phyloP scores from a whole-genome alignment of 2,797 vertebrate species.

The Limosa lapponica region DNA sequence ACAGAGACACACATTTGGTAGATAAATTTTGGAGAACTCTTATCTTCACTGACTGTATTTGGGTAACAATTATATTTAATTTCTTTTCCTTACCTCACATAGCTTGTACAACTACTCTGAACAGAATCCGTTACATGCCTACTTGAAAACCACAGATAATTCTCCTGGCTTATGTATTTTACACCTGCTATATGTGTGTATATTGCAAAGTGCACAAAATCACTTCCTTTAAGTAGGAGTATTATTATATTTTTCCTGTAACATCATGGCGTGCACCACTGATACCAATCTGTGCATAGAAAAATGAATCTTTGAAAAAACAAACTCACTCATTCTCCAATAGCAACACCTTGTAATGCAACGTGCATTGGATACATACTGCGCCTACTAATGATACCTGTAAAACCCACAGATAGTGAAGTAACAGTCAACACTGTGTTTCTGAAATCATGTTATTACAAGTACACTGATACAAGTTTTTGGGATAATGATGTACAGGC shows the following conservation, averaged over 20 bases:
- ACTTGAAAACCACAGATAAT: background rate
- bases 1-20: background rate
- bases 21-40: conserved; percentile 15
- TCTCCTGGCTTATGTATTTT: background rate
- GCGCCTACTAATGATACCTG: background rate
- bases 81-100: background rate
- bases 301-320: background rate
- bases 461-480: background rate
- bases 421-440: background rate
- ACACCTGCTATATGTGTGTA: background rate
- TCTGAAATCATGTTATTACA: background rate
- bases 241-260: background rate
- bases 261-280: background rate
- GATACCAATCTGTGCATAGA: background rate
- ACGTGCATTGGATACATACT: background rate
- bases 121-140: background rate
- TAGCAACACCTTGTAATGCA: background rate
- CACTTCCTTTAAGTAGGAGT: background rate
- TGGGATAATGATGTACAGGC: background rate
- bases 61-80: conserved; percentile 6
- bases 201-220: background rate
- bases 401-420: background rate
- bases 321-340: background rate
- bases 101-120: background rate
- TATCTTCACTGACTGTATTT: background rate